These are phyloP conservation scores for Lacerta agilis DNA, from an alignment of 2,797 vertebrate species.

Conservation along the genomic window DNA sequence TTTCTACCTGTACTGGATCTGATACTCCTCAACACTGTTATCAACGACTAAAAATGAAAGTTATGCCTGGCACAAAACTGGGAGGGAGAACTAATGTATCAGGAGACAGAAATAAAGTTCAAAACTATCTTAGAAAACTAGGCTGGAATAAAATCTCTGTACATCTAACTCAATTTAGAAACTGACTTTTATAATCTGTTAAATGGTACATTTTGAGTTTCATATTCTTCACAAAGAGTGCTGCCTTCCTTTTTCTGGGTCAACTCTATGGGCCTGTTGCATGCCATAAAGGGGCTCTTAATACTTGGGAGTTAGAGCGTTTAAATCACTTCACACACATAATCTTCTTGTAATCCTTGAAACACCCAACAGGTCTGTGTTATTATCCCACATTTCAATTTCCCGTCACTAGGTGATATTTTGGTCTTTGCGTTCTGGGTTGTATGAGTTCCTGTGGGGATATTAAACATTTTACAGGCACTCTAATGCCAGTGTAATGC, in stretches of 20 bases:
- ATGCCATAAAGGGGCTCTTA: not conserved
- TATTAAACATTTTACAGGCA: too few species aligned
- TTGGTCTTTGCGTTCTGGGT: too few species aligned
- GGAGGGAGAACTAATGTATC: not conserved
- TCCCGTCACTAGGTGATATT: too few species aligned
- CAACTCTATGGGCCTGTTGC: not conserved
- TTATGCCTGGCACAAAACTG: not conserved
- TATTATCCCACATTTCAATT: not conserved
- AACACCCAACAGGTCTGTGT: not conserved
- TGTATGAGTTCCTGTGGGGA: too few species aligned
- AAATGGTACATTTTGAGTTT: too few species aligned
- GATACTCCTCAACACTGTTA: not conserved
- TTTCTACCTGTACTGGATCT: not conserved
- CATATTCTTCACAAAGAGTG: too few species aligned
- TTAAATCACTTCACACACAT: not conserved
- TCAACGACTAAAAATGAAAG: not conserved
- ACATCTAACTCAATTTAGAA: too few species aligned
- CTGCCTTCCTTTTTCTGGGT: too few species aligned
- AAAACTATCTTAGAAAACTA: not conserved
- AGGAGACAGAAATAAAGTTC: not conserved
- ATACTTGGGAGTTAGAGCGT: not conserved
- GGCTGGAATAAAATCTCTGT: not conserved
- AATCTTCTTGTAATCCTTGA: not conserved
- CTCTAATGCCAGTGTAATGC: too few species aligned
- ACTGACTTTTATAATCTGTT: too few species aligned